Evolutionary conservation across 2,113 vertebrate genomes (phyloP), one percentile per base, ranked within the genome.

Genomic region (Oreochromis spilurus): DNA sequence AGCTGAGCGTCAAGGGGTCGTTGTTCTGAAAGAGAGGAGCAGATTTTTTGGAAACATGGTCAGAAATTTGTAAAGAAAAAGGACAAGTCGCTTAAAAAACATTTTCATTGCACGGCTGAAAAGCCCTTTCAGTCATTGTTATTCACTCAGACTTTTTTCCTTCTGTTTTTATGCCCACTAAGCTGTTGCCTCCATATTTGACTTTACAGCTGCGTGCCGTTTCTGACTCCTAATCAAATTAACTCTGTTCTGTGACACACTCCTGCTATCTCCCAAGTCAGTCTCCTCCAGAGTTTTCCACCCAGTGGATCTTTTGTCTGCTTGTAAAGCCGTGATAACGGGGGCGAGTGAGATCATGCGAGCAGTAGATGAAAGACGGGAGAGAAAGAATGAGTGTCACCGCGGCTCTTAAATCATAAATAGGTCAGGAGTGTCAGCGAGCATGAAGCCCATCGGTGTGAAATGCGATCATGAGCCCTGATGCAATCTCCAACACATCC

Each of bases 1-100:
- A 96, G 88, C 95, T 91, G 38, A 96, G 95, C 87, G 93, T 95
- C 95, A 96, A 84, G 26, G 95, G 95, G 78, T 96, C 96, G 36
- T 96, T 96, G 91, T 96, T 96, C 96, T 96, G 91, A 86, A 95
- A 94, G 65, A 95, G 60, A 95, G 21, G 80, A 94, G 81, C 48
- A 87, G 67, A 91, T 86, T 77, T 87, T 82, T 72, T 4, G 21
- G 45, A 84, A 48, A 77, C 10, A 81, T n/a, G 53, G 31, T 62
- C 21, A 82, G 84, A 29, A 70, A 81, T 75, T 84, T 81, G 19
- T 55, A 16, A 65, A n/a, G 17, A 65, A 88, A 79, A 67, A 9
- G 26, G 29, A n/a, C 31, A 13, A 26, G 7, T 6, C 19, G 9
- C 14, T 16, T 62, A 26, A 52, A 84, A 84, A 50, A 52, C 26